These are phyloP conservation scores for Lacerta bilineata DNA, from an alignment of 2,797 vertebrate species.

Conservation along the genomic window DNA sequence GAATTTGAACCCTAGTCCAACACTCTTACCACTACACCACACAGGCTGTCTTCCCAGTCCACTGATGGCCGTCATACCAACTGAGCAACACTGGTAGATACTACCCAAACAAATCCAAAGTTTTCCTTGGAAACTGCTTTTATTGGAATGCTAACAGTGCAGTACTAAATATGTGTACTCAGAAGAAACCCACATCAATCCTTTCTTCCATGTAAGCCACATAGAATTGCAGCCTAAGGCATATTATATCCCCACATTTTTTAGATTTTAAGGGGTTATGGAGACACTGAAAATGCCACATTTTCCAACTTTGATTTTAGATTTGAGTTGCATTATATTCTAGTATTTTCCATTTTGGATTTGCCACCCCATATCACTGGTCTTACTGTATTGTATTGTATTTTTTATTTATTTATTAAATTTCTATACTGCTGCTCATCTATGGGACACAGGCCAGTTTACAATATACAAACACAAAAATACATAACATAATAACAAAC, in stretches of 20 bases:
- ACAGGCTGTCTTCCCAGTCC: too few relatives aligned
- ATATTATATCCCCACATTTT: not conserved
- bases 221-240: not conserved
- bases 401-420: too few relatives aligned
- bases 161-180: not conserved
- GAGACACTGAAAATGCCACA: not conserved
- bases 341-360: not conserved
- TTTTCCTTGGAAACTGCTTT: too few relatives aligned
- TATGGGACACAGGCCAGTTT: too few relatives aligned
- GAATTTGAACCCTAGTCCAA: too few relatives aligned
- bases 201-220: not conserved
- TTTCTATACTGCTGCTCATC: too few relatives aligned
- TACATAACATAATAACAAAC: too few relatives aligned
- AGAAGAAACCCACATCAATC: not conserved
- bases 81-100: too few relatives aligned
- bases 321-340: not conserved
- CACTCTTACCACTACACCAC: too few relatives aligned
- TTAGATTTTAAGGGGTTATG: not conserved
- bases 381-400: not conserved
- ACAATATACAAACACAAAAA: too few relatives aligned
- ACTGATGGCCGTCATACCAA: too few relatives aligned
- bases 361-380: not conserved
- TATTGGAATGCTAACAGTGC: not conserved
- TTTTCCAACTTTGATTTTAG: not conserved
- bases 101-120: too few relatives aligned